These are phyloP conservation scores for Chrysina gloriosa DNA, from an alignment of 2,888 invertebrate genomes.

Conservation along the genomic window DNA sequence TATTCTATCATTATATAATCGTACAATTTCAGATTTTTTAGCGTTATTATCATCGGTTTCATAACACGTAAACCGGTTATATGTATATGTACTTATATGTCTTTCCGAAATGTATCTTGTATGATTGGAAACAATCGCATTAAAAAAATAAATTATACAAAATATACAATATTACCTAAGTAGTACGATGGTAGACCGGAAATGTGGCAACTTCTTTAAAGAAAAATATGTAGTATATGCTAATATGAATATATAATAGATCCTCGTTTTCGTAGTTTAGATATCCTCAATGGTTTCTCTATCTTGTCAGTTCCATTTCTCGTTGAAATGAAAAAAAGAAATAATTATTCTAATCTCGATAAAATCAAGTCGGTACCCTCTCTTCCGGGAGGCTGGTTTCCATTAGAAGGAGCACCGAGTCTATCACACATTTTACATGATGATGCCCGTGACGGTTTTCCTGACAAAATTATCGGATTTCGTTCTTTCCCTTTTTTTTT, in stretches of 20 bases:
- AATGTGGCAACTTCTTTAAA: conserved; percentile 24
- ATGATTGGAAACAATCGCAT: background rate
- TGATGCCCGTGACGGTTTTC: background rate
- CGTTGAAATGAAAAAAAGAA: no score
- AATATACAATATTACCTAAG: conserved; percentile 31
- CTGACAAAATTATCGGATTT: background rate
- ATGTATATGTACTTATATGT: background rate
- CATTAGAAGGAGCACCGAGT: conserved; percentile 47
- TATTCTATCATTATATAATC: conserved; percentile 32
- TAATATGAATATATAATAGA: conserved; percentile 21
- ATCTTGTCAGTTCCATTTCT: conserved; percentile 21
- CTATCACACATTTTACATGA: conserved; percentile 18
- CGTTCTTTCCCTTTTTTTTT: background rate
- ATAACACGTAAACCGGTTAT: conserved; percentile 1
- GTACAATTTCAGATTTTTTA: conserved; percentile 18
- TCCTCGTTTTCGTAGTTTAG: conserved; percentile 35
- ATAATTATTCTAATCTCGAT: conserved; percentile 2
- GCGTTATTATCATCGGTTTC: conserved; percentile 29
- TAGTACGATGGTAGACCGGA: conserved; percentile 13
- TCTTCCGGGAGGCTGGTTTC: conserved; percentile 62
- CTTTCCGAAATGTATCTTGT: conserved; percentile 6
- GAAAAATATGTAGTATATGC: conserved; percentile 25
- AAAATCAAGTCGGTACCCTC: conserved; percentile 47
- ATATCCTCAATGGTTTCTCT: no score
- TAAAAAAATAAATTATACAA: conserved; percentile 13